phyloP scores from a whole-genome alignment of 2,888 invertebrate species.

The Brenthis daphne region DNA sequence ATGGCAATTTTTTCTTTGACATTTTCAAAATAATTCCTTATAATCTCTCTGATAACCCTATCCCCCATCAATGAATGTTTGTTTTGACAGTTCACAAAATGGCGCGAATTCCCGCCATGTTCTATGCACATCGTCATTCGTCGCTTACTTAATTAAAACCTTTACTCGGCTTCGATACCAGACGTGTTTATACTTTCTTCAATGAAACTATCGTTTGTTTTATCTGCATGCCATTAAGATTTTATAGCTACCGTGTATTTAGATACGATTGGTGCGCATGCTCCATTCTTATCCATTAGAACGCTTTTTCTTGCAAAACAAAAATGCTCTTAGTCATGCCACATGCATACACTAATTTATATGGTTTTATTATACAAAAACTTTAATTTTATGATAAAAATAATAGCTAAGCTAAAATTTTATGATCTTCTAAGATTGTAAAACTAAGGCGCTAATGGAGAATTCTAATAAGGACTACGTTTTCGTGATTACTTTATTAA shows the following conservation, averaged over 20 bases:
- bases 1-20: no score
- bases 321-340: background rate
- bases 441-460: no score
- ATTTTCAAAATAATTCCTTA: no score
- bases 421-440: no score
- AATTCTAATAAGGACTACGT: no score
- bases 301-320: background rate
- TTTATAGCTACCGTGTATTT: slow-evolving; percentile 36
- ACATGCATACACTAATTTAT: no score
- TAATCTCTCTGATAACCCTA: slow-evolving; percentile 40
- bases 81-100: slow-evolving; percentile 53
- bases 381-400: no score
- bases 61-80: slow-evolving; percentile 50
- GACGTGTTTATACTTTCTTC: slow-evolving; percentile 46
- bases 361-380: no score
- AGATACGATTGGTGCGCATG: slow-evolving; percentile 9
- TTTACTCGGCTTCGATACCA: slow-evolving; percentile 38
- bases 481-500: no score
- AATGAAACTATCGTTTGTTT: slow-evolving; percentile 44
- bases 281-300: slow-evolving; percentile 6
- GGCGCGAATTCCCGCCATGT: slow-evolving; percentile 46
- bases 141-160: slow-evolving; percentile 47
- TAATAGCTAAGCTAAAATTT: no score
- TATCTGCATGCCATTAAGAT: slow-evolving; percentile 34
- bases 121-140: slow-evolving; percentile 44